phyloP scores from a whole-genome alignment of 1,140 invertebrate genomes.

The Drosophila kanapiae region DNA sequence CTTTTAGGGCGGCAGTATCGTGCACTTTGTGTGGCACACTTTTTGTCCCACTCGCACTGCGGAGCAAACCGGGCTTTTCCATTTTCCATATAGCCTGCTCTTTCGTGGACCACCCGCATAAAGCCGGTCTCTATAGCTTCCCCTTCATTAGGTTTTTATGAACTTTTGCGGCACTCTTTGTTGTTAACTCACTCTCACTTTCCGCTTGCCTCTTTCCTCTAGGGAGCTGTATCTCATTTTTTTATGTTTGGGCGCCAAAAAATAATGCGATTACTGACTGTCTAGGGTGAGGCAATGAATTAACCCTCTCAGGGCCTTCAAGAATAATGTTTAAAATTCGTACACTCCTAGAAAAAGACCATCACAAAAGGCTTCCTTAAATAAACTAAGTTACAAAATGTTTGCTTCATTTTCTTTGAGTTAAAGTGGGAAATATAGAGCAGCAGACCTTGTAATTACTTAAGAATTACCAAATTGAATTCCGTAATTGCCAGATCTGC shows the following conservation, averaged over 20 bases:
- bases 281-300: background rate
- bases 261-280: background rate
- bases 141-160: constrained; percentile 30
- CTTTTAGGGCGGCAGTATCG: constrained; percentile 31
- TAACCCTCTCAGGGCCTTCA: background rate
- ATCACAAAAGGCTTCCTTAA: background rate
- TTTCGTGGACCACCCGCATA: constrained; percentile 49
- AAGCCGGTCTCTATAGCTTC: constrained; percentile 31
- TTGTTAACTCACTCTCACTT: constrained; percentile 10
- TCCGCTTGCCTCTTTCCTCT: background rate
- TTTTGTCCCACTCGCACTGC: constrained; percentile 25
- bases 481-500: background rate
- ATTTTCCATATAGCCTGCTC: constrained; percentile 17
- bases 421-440: background rate
- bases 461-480: background rate
- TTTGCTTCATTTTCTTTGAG: background rate
- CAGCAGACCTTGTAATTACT: background rate
- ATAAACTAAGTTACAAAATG: background rate
- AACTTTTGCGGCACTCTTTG: constrained; percentile 6
- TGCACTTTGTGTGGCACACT: constrained; percentile 41
- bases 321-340: background rate
- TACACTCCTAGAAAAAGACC: background rate
- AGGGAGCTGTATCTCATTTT: background rate
- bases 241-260: constrained; percentile 9
- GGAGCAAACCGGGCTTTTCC: constrained; percentile 1